Evolutionary conservation across 2,888 invertebrate genomes (phyloP).

Genomic region (Oasisia sp.): DNA sequence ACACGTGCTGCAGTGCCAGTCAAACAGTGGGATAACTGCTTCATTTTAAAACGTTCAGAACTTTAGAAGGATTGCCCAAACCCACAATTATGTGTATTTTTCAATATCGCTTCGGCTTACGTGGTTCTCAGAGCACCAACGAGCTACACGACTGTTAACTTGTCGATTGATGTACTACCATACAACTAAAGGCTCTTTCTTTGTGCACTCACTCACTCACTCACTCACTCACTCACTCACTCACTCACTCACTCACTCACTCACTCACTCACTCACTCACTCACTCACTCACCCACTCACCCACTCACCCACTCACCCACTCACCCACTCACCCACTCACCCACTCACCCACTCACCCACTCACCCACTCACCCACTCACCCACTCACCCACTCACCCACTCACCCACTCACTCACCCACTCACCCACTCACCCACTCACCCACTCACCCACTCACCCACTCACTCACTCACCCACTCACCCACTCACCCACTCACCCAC

Average conservation of each 20-base stretch:
- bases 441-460: not conserved
- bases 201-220: not conserved
- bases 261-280: not conserved
- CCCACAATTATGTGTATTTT: too few relatives aligned
- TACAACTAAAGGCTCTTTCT: too few relatives aligned
- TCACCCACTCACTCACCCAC: not conserved
- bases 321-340: not conserved
- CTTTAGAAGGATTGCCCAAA: not conserved
- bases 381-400: not conserved
- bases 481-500: slow-evolving; percentile 24
- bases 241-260: not conserved
- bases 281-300: not conserved
- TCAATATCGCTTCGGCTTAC: too few relatives aligned
- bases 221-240: not conserved
- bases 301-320: not conserved
- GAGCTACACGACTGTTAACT: too few relatives aligned
- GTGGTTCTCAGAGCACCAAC: too few relatives aligned
- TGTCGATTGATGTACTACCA: too few relatives aligned
- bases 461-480: slow-evolving; percentile 29
- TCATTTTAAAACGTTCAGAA: not conserved
- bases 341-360: not conserved
- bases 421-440: not conserved
- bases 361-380: not conserved
- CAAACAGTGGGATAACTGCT: not conserved
- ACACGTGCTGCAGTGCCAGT: not conserved